These are phyloP conservation scores for Pantherophis vulpinus DNA, from an alignment of 2,797 vertebrate genomes.

Conservation along the genomic window DNA sequence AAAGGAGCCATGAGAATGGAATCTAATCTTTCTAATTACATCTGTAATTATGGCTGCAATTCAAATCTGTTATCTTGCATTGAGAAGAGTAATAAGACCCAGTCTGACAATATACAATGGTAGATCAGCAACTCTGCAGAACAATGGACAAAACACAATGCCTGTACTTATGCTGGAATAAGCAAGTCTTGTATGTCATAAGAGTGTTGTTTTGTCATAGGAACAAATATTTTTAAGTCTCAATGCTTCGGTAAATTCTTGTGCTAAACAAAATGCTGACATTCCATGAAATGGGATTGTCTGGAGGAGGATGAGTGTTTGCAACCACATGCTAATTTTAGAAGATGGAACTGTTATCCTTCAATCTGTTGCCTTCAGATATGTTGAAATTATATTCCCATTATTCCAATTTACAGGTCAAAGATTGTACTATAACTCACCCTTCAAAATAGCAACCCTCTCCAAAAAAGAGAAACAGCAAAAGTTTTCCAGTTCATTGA, in stretches of 20 bases:
- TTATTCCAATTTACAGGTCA: background rate
- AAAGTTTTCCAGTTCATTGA: background rate
- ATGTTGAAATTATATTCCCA: background rate
- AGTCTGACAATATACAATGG: background rate
- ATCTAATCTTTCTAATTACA: background rate
- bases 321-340: background rate
- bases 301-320: background rate
- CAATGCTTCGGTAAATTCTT: background rate
- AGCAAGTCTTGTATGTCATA: background rate
- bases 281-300: background rate
- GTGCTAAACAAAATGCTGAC: background rate
- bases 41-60: constrained; percentile 1
- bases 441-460: background rate
- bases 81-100: background rate
- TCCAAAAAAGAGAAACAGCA: background rate
- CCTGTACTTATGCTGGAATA: background rate
- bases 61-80: background rate
- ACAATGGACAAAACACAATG: constrained; percentile 13
- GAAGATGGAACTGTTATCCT: background rate
- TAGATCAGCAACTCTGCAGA: background rate
- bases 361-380: background rate
- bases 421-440: background rate
- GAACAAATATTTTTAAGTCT: background rate
- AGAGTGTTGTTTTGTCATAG: background rate
- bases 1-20: background rate